Conservation (phyloP, 2,888 invertebrate genomes). For the Ctena decussata region DNA sequence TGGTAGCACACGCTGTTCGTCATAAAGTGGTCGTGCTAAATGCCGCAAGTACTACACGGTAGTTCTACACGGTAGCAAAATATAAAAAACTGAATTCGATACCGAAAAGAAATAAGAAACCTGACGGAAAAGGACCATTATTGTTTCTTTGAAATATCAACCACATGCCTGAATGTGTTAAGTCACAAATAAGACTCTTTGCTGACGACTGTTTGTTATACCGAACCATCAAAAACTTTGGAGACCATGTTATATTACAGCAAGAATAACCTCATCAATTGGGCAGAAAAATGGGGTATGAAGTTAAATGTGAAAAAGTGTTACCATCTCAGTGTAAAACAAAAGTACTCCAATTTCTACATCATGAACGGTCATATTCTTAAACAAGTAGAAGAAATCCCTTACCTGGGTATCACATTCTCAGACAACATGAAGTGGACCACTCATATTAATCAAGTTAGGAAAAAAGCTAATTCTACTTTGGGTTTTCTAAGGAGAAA, state of each 20-base stretch:
- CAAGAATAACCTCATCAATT: not conserved
- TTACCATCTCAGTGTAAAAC: not conserved
- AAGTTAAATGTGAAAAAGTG: not conserved
- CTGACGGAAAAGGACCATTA: not conserved
- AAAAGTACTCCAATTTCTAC: not conserved
- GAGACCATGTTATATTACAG: not conserved
- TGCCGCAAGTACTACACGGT: no score
- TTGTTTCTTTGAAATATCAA: not conserved
- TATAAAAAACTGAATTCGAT: no score
- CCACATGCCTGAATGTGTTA: not conserved
- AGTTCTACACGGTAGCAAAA: no score
- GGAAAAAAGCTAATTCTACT: slow-evolving; percentile 36
- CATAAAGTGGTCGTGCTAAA: no score
- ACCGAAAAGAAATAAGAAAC: no score
- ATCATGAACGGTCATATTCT: slow-evolving; percentile 14
- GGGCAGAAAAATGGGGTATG: not conserved
- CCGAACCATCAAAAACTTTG: not conserved
- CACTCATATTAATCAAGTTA: not conserved
- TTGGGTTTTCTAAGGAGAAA: slow-evolving; percentile 36
- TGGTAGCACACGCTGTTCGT: not conserved
- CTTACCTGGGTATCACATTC: slow-evolving; percentile 15
- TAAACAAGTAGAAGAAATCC: slow-evolving; percentile 10
- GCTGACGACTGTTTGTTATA: not conserved
- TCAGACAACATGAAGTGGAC: slow-evolving; percentile 37
- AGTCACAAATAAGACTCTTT: not conserved